Conservation (phyloP, 2,888 invertebrate species). For the Pyrochroa serraticornis region DNA sequence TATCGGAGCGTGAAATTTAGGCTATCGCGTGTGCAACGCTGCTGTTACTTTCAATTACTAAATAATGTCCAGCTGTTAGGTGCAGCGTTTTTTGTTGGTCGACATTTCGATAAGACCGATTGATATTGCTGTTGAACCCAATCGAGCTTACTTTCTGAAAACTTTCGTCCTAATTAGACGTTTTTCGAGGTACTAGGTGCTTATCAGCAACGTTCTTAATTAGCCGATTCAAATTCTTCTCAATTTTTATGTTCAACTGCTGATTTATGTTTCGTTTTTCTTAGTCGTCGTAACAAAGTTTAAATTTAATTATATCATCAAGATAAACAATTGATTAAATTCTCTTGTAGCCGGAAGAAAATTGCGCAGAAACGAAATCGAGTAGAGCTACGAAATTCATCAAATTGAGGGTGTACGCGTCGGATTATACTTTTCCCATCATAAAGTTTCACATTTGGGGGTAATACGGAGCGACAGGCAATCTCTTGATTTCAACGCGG, state of each 20-base stretch:
- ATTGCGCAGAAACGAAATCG: constrained; percentile 10
- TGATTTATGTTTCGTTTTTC: constrained; percentile 1
- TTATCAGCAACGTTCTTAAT: too few relatives aligned
- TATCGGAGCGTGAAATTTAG: too few relatives aligned
- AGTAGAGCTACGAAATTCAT: constrained; percentile 17
- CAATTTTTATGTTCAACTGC: not conserved
- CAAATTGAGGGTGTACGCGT: constrained; percentile 20
- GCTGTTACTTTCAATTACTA: too few relatives aligned
- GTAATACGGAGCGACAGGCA: constrained; percentile 29
- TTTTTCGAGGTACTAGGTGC: too few relatives aligned
- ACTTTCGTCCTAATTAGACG: too few relatives aligned
- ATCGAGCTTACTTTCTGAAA: too few relatives aligned
- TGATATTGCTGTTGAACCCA: too few relatives aligned
- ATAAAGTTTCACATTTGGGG: constrained; percentile 26
- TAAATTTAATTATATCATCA: constrained; percentile 17
- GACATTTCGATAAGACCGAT: too few relatives aligned
- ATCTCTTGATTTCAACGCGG: constrained; percentile 24
- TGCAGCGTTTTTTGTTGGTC: too few relatives aligned
- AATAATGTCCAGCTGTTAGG: too few relatives aligned
- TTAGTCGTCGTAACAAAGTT: constrained; percentile 15
- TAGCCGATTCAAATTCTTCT: too few relatives aligned
- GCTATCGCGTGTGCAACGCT: too few relatives aligned
- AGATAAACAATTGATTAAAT: constrained; percentile 23
- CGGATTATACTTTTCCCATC: constrained; percentile 28
- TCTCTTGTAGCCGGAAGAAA: constrained; percentile 11